Base-by-base conservation (phyloP, 1,140 invertebrate species). In the Lutraria rhynchaena region DNA sequence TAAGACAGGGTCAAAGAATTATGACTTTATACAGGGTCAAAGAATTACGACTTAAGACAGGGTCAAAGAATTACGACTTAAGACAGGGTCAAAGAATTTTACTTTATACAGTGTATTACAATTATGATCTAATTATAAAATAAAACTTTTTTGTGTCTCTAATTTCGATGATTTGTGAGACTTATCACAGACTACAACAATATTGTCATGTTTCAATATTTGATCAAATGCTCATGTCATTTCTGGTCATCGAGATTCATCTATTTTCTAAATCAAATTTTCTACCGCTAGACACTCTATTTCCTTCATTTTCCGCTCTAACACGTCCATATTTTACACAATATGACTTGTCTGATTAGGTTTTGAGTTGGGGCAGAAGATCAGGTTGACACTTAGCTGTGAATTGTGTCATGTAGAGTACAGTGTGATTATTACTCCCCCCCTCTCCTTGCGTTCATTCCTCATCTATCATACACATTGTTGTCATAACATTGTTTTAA, bases 281-380 rank as follows among this genome's bases (percentile, higher is more conserved):
- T 81, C 78, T 74, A 61, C 55, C 41, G 55, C 46, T 70, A 81
- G 78, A 81, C 78, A 81, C 78, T 31, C 78, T 81, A 81, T 81
- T 81, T 81, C 78, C 78, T 71, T 53, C 29, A 49, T 74, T 65
- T 81, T 73, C 67, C 78, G 53, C 70, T 31, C 74, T 58, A 74
- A 19, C 31, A 44, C 31, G 44, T 15, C 63, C 35, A 69, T 69
- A 46, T 69, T 70, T 53, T 44, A 65, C 17, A 29, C n/a, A 24
- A 69, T 60, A 70, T 58, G 65, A 46, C 58, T 29, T 53, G 65
- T 80, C 35, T 80, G 49, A 80, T 80, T 80, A 80, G 35, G 61
- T 58, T 57, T 35, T n/a, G 49, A 44, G 55, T 37, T 58, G 44
- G 61, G 51, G 63, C 76, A 31, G 27, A 49, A 70, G 65, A 80